These are phyloP conservation scores for Xestia c-nigrum DNA, from an alignment of 2,888 invertebrate genomes.

Conservation along the genomic window DNA sequence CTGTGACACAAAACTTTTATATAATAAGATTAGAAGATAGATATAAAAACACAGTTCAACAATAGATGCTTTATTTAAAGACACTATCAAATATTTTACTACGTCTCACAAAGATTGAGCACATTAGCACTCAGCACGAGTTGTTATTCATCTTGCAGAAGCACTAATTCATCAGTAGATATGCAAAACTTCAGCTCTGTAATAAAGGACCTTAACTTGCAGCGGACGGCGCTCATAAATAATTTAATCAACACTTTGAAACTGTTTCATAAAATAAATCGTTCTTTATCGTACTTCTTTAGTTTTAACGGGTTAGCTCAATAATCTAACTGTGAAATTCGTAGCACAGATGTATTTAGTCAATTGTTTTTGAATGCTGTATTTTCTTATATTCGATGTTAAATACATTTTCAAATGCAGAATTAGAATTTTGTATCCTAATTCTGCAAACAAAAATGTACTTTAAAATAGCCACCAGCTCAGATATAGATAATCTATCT, in stretches of 20 bases:
- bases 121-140: constrained; percentile 23
- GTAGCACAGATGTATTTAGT: constrained; percentile 8
- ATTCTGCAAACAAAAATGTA: too few relatives aligned
- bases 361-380: constrained; percentile 9
- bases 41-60: background rate
- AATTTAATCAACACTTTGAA: constrained; percentile 63
- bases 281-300: constrained; percentile 44
- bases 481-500: background rate
- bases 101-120: background rate
- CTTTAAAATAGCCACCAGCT: background rate
- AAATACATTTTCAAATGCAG: background rate
- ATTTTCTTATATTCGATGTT: background rate
- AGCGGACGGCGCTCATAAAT: constrained; percentile 56
- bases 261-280: constrained; percentile 48
- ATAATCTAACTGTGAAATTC: constrained; percentile 26
- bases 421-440: background rate
- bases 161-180: constrained; percentile 51
- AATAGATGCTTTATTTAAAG: background rate
- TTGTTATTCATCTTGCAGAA: constrained; percentile 39
- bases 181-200: constrained; percentile 41
- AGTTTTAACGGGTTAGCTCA: constrained; percentile 39
- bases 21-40: too few relatives aligned
- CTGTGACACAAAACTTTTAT: too few relatives aligned
- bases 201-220: constrained; percentile 36
- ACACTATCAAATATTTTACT: constrained; percentile 1